Conservation (phyloP, 2,888 invertebrate species). For the Diploptera punctata region DNA sequence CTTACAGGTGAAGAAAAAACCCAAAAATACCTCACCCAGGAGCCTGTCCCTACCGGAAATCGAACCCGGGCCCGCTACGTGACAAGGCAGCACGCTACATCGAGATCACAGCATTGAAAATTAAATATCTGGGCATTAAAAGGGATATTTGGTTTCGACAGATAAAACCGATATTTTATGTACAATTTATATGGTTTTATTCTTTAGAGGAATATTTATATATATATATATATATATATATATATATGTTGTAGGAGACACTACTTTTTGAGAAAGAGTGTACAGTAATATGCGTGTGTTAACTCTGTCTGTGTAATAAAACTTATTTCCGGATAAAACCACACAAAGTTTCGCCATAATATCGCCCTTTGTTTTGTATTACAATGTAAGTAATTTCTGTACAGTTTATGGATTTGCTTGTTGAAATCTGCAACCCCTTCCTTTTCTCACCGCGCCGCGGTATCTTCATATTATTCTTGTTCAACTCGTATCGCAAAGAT, state of each 20-base stretch:
- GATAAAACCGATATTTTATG: too few relatives aligned
- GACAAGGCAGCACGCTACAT: too few relatives aligned
- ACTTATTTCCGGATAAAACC: constrained; percentile 27
- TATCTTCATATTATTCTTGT: constrained; percentile 10
- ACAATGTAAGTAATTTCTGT: constrained; percentile 25
- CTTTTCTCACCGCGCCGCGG: background rate
- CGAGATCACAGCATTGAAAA: too few relatives aligned
- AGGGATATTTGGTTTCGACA: too few relatives aligned
- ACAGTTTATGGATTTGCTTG: constrained; percentile 29
- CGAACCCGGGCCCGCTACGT: too few relatives aligned
- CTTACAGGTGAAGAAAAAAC: too few relatives aligned
- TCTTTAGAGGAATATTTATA: too few relatives aligned
- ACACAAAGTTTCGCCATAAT: constrained; percentile 29
- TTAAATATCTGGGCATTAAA: too few relatives aligned
- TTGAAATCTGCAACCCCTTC: background rate
- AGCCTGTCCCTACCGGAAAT: too few relatives aligned
- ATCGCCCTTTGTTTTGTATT: constrained; percentile 29
- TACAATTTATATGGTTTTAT: too few relatives aligned
- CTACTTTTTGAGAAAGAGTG: background rate
- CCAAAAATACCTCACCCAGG: too few relatives aligned
- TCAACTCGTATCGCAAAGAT: background rate
- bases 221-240: too few relatives aligned
- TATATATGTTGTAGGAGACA: background rate
- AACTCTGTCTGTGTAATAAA: constrained; percentile 17
- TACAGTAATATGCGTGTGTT: constrained; percentile 19